Percentiles rank a stretch among this genome's conserved stretches.
phyloP scores from a whole-genome alignment of 2,113 vertebrate species.

The Lamprologus ornatipinnis region DNA sequence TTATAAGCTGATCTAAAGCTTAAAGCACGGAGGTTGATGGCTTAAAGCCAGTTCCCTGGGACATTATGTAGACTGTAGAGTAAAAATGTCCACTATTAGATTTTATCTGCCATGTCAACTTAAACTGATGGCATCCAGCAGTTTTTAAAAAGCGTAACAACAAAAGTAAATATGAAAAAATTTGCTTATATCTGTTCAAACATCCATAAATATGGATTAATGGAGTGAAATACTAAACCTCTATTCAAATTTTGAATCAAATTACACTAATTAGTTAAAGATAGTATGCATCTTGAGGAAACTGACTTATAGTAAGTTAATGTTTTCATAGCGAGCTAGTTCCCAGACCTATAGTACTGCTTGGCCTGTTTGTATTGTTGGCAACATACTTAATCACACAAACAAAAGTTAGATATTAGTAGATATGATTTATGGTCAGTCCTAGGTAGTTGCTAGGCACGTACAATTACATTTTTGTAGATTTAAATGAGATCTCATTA shows the following conservation, averaged over 20 bases:
- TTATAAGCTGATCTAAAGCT: background rate
- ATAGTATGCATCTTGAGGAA: background rate
- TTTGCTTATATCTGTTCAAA: background rate
- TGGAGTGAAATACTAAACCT: background rate
- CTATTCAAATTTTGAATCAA: background rate
- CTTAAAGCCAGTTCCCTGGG: slow-evolving; percentile 26
- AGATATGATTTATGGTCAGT: background rate
- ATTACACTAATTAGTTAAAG: background rate
- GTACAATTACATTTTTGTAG: background rate
- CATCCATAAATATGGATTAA: background rate
- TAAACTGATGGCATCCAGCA: background rate
- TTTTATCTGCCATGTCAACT: background rate
- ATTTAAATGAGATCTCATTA: background rate
- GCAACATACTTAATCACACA: background rate
- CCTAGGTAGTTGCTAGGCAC: background rate
- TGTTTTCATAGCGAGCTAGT: too few relatives aligned
- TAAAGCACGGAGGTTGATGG: slow-evolving; percentile 44
- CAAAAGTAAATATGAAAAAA: background rate
- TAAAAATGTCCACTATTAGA: background rate
- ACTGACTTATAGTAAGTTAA: background rate
- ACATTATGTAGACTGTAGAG: background rate
- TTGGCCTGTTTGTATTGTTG: background rate
- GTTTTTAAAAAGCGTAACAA: background rate
- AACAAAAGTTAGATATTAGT: background rate
- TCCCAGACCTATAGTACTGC: background rate